Base-by-base conservation (phyloP, 2,888 invertebrate genomes). In the Andrena minutula region DNA sequence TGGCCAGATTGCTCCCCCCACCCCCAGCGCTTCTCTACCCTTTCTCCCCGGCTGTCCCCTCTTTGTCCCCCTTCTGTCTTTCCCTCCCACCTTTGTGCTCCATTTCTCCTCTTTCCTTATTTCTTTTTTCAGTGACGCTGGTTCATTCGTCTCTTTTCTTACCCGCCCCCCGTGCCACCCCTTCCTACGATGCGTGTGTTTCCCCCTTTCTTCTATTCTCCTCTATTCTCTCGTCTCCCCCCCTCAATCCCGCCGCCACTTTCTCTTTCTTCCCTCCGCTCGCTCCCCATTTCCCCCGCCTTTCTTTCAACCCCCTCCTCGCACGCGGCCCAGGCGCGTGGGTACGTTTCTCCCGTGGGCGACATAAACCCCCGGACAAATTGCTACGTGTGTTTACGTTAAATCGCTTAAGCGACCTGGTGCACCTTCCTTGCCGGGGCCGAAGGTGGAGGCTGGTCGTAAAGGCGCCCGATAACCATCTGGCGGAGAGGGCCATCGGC, bases 321-420 rank as follows among this genome's bases (percentile, higher is more conserved):
- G 41, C 16, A n/a, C n/a, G 35, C 16, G 16, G 32, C 23, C 32
- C n/a, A 47, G 69, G 35, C 58, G 20, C 63, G 58, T 30, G 63
- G 20, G 16, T 28, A 10, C 20, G 6, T 4, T 63, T 73, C 72
- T 78, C 82, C 83, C 88, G 63, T 70, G 80, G 83, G 88, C 79
- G 76, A 75, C 82, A 65, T 85, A 83, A 86, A 88, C 79, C 82
- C 73, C 63, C 60, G 75, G 78, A 88, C 88, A 88, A 88, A 88
- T 88, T 83, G 88, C 82, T 86, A 82, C 86, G 88, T 72, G 85
- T 88, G 86, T 88, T 88, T 88, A 85, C 88, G 83, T 78, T 87
- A 84, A 88, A 84, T 86, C 83, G 88, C 80, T 82, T 81, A 82
- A 87, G 81, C 77, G 82, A 74, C 56, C 32, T 41, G 68, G 63